Conservation (phyloP, 1,140 invertebrate species). For the Leucophenga varia region DNA sequence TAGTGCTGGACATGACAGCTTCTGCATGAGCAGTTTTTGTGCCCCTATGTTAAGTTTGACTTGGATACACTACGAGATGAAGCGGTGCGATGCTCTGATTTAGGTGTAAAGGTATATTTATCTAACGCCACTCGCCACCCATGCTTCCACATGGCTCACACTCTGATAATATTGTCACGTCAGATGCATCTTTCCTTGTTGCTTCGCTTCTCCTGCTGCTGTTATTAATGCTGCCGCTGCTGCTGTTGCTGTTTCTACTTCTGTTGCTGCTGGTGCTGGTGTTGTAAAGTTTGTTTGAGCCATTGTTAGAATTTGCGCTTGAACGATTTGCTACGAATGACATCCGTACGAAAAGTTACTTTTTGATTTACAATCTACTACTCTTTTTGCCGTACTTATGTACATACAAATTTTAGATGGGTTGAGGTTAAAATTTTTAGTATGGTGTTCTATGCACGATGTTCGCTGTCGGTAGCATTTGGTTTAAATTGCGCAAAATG, state of each 20-base stretch:
- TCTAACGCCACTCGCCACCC: conserved; percentile 26
- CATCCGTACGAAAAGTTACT: conserved; percentile 52
- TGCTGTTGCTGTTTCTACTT: conserved; percentile 14
- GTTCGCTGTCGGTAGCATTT: conserved; percentile 52
- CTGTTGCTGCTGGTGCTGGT: conserved; percentile 10
- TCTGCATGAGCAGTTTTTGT: conserved; percentile 49
- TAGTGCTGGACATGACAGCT: conserved; percentile 54
- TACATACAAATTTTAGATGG: too few species aligned
- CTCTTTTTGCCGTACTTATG: conserved; percentile 47
- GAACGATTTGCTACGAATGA: conserved; percentile 53
- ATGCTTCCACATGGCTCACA: conserved; percentile 17
- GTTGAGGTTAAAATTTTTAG: conserved; percentile 1
- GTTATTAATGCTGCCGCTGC: conserved; percentile 3
- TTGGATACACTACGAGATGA: background rate
- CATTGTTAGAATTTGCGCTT: conserved; percentile 55
- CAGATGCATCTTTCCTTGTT: conserved; percentile 28
- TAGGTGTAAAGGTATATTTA: conserved; percentile 52
- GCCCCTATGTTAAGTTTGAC: conserved; percentile 42
- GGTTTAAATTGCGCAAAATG: conserved; percentile 55
- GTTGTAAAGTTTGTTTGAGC: conserved; percentile 44
- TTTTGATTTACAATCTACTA: conserved; percentile 53
- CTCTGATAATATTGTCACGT: conserved; percentile 2
- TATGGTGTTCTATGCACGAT: too few species aligned
- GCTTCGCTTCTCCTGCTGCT: too few species aligned
- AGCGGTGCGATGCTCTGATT: conserved; percentile 15